Evolutionary conservation across 2,113 vertebrate species (phyloP).

Genomic region (Phaetusa simplex): DNA sequence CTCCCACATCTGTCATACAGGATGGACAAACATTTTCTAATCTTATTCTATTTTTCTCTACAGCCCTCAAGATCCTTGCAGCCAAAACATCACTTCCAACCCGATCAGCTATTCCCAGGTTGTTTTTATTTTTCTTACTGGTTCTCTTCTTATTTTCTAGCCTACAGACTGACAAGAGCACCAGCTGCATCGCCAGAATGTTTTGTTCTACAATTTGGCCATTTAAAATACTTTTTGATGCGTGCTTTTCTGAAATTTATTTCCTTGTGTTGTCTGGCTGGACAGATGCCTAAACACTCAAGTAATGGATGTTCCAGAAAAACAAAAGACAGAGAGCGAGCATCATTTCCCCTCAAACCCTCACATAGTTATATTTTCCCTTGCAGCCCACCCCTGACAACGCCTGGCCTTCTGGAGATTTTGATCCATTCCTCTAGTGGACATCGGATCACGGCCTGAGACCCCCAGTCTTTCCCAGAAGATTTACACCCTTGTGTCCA

Average conservation of each 20-base stretch:
- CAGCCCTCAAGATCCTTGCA: conserved; percentile 3
- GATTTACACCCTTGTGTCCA: background rate
- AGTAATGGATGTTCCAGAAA: background rate
- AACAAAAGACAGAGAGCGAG: background rate
- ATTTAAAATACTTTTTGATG: conserved; percentile 26
- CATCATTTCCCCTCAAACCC: background rate
- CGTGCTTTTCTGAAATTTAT: background rate
- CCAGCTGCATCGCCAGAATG: background rate
- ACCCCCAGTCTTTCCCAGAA: background rate
- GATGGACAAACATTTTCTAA: background rate
- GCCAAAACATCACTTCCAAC: conserved; percentile 11
- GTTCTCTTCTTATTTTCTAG: background rate
- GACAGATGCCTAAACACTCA: background rate
- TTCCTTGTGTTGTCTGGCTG: background rate
- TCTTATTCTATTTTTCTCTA: background rate
- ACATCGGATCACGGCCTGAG: background rate
- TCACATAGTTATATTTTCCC: background rate
- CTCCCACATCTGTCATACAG: conserved; percentile 3
- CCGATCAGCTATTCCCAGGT: background rate
- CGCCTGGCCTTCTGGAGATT: background rate
- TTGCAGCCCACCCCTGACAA: background rate
- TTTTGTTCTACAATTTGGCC: background rate
- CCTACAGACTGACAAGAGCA: background rate
- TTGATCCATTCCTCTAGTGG: background rate
- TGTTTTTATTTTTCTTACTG: background rate